phyloP scores from a whole-genome alignment of 2,113 vertebrate genomes.

The Monopterus albus region DNA sequence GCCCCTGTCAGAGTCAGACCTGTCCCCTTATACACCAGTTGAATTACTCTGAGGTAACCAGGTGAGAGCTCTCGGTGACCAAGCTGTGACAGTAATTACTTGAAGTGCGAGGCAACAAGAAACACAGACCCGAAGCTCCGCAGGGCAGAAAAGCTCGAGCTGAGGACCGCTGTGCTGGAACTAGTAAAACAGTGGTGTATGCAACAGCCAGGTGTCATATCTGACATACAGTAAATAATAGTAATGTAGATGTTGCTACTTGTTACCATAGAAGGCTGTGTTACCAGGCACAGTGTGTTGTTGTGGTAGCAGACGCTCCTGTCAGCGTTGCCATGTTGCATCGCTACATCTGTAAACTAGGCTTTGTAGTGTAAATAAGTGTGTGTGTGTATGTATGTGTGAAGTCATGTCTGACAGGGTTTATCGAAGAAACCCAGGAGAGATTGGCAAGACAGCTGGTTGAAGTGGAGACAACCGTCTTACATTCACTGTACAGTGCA shows the following conservation, averaged over 20 bases:
- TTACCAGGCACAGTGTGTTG: conserved; percentile 67
- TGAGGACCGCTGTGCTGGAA: conserved; percentile 18
- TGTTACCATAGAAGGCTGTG: conserved; percentile 70
- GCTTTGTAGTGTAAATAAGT: conserved; percentile 77
- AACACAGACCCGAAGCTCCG: conserved; percentile 12
- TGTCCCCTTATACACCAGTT: conserved; percentile 16
- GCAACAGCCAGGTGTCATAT: conserved; percentile 21
- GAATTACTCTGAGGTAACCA: conserved; percentile 55
- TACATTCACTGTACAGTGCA: conserved; percentile 49
- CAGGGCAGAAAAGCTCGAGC: conserved; percentile 7
- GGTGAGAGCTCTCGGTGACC: conserved; percentile 49
- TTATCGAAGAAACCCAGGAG: conserved; percentile 52
- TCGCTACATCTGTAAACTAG: conserved; percentile 43
- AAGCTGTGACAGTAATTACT: conserved; percentile 62
- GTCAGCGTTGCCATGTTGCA: conserved; percentile 66
- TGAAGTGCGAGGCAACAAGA: conserved; percentile 32
- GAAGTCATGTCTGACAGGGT: conserved; percentile 52
- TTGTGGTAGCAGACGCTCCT: conserved; percentile 65
- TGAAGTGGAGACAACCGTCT: conserved; percentile 38
- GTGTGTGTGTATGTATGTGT: conserved; percentile 24
- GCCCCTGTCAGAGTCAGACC: conserved; percentile 18
- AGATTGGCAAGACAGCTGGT: conserved; percentile 59
- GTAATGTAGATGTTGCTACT: conserved; percentile 48
- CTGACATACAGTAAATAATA: conserved; percentile 51
- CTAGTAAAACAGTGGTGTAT: conserved; percentile 11